Base-by-base conservation (phyloP, 2,797 vertebrate genomes). In the Chaunax sp. region DNA sequence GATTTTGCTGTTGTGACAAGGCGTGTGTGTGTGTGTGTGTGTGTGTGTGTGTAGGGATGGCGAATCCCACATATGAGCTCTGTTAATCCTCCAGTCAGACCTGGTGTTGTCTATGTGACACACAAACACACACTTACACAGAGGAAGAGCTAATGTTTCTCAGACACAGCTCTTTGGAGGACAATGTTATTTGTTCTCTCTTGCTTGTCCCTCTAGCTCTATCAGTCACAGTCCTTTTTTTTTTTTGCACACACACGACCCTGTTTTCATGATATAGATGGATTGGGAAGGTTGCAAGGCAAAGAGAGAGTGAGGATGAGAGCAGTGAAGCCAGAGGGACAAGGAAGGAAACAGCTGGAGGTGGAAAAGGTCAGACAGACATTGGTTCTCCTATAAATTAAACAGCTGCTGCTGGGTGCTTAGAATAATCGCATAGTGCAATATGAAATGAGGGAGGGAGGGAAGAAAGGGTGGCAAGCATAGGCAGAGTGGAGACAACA, bases 41-140 rank as follows among this genome's bases (percentile, higher is more conserved):
- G 72, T 81, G 71, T 65, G 81, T 54, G 46, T 45, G 59, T 28
- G 26, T 14, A 43, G 54, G 37, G 56, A 26, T 60, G 63, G 58
- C 16, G 70, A 77, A 77, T 76, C 80, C 46, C 76, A 78, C 72
- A 78, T 79, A 72, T 80, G 71, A 64, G 81, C 55, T 63, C 20
- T 78, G 72, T 71, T 91, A 87, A 91, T 92, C 84, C 81, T 72
- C 67, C 87, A 81, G 77, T 78, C 76, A 74, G 73, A 56, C 66
- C 73, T 62, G 58, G 58, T 73, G 78, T 54, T 82, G 82, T 80
- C 75, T 64, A 23, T 64, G 66, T 69, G 55, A 68, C 77, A 70
- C 72, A 82, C 70, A 63, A 71, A 64, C 69, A 60, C 30, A 46
- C 59, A 65, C 46, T 62, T 25, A 52, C 51, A 68, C 55, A 78